A percentile compares a stretch with the other conserved stretches of the same genome.
phyloP scores from a whole-genome alignment of 2,113 vertebrate genomes.

The Laticauda laticaudata region DNA sequence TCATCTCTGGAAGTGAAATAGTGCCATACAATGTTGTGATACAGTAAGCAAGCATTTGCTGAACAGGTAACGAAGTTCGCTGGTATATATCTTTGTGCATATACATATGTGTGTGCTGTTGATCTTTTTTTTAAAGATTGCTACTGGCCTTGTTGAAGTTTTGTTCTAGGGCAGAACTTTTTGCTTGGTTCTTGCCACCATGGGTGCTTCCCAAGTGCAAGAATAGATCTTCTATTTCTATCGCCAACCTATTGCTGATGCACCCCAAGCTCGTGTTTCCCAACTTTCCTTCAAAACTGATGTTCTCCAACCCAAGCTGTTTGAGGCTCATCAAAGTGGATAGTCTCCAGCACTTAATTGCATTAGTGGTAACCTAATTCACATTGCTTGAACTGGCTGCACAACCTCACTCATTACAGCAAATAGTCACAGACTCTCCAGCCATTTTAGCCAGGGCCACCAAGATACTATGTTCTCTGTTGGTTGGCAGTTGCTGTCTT shows the following conservation, averaged over 20 bases:
- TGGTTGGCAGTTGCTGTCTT: not conserved
- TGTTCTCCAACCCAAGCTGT: not conserved
- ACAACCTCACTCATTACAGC: not conserved
- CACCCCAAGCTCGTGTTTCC: not conserved
- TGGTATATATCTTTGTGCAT: not conserved
- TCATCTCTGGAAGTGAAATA: constrained; percentile 35
- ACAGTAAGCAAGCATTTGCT: constrained; percentile 41
- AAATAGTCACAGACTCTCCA: not conserved
- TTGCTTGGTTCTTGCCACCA: not conserved
- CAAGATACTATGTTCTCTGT: not conserved
- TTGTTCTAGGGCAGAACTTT: not conserved
- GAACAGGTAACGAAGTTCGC: constrained; percentile 33
- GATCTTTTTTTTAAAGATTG: not conserved
- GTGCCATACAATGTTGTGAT: constrained; percentile 32
- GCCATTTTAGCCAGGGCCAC: not conserved
- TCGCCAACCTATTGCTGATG: not conserved
- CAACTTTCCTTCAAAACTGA: not conserved
- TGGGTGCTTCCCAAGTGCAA: not conserved
- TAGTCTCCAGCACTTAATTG: not conserved
- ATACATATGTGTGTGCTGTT: constrained; percentile 8
- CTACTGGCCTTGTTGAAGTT: not conserved
- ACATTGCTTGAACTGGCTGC: not conserved
- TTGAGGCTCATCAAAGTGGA: not conserved
- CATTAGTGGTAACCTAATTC: not conserved
- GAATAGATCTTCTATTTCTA: not conserved